Conservation (phyloP, 1,140 invertebrate genomes). For the Drosophila teissieri region DNA sequence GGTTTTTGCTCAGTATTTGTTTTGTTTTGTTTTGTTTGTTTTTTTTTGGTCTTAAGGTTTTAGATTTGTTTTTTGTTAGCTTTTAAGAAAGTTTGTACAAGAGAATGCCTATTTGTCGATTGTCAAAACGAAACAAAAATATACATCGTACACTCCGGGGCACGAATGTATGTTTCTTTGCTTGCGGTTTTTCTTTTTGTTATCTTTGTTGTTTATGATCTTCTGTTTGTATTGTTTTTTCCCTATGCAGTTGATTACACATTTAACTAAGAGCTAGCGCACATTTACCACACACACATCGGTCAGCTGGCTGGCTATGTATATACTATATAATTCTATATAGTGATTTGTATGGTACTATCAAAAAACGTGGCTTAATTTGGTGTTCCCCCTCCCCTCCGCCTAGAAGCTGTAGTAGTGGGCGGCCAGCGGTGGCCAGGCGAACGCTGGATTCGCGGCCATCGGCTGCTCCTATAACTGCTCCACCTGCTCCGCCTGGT, state of each 20-base stretch:
- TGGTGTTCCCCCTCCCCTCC: conserved; percentile 31
- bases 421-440: conserved; percentile 70
- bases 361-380: conserved; percentile 55
- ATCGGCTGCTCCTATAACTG: conserved; percentile 78
- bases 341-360: conserved; percentile 51
- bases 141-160: conserved; percentile 31
- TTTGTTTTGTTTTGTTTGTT: conserved; percentile 43
- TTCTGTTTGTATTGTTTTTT: conserved; percentile 34
- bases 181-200: conserved; percentile 37
- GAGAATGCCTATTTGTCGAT: conserved; percentile 85
- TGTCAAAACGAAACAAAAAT: conserved; percentile 84
- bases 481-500: conserved; percentile 57
- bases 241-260: conserved; percentile 43
- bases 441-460: conserved; percentile 56
- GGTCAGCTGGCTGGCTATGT: conserved; percentile 32
- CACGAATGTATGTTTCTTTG: conserved; percentile 54
- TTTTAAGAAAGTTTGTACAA: conserved; percentile 79
- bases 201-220: conserved; percentile 29
- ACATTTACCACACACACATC: conserved; percentile 30
- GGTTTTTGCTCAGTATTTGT: conserved; percentile 45
- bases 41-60: conserved; percentile 63
- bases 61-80: conserved; percentile 36
- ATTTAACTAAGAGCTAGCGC: conserved; percentile 63
- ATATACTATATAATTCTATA: conserved; percentile 32
- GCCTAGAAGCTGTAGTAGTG: conserved; percentile 76